Conservation (phyloP, 2,113 vertebrate species). For the Peromyscus polionotus region DNA sequence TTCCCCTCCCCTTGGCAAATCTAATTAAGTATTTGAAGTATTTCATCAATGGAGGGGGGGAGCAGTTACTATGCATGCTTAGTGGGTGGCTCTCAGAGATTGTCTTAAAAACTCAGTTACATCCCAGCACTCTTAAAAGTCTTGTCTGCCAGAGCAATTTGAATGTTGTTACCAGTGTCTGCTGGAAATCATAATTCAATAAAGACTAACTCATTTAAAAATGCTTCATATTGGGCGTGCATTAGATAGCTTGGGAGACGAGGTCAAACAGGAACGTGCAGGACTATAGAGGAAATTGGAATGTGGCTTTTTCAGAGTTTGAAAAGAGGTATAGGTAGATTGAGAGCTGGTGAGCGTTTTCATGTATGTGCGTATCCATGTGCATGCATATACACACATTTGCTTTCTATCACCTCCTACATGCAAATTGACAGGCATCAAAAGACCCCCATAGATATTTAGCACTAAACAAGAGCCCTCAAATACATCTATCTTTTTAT, state of each 20-base stretch:
- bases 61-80: constrained; percentile 85
- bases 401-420: constrained; percentile 65
- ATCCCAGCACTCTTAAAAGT: constrained; percentile 88
- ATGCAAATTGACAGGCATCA: constrained; percentile 56
- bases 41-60: constrained; percentile 80
- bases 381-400: neutral
- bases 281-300: constrained; percentile 86
- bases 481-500: constrained; percentile 53
- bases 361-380: neutral
- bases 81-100: constrained; percentile 87
- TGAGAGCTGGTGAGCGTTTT: constrained; percentile 62
- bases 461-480: constrained; percentile 64
- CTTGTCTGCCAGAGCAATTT: constrained; percentile 95
- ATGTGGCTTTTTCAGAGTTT: constrained; percentile 81
- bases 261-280: constrained; percentile 84
- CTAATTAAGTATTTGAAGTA: constrained; percentile 90
- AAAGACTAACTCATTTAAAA: constrained; percentile 97
- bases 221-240: constrained; percentile 93
- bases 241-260: constrained; percentile 90
- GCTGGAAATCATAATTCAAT: constrained; percentile 97
- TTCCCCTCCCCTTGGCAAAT: constrained; percentile 83
- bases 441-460: constrained; percentile 75
- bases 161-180: constrained; percentile 97
- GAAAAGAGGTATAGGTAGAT: constrained; percentile 80
- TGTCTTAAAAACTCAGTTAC: constrained; percentile 87